A percentile compares a stretch with the other conserved stretches of the same genome.
These are phyloP conservation scores for Piprites chloris DNA, from an alignment of 2,113 vertebrate genomes.

Conservation along the genomic window DNA sequence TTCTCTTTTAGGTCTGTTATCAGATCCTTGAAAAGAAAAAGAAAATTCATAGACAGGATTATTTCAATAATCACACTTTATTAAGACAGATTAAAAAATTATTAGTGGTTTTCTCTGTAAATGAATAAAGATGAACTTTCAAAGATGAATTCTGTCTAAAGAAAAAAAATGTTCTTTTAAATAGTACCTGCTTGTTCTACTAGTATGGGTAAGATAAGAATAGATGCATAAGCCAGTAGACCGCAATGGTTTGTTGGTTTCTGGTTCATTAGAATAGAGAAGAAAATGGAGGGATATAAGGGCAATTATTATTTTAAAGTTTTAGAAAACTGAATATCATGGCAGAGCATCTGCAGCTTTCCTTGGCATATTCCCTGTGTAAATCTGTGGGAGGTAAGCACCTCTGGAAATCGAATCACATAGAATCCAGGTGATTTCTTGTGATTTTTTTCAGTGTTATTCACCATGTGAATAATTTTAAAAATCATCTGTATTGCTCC, in stretches of 20 bases:
- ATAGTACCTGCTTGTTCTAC: neutral
- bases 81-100: neutral
- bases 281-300: neutral
- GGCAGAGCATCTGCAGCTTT: neutral
- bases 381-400: neutral
- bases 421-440: neutral
- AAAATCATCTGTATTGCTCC: neutral
- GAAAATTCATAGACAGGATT: neutral
- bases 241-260: neutral
- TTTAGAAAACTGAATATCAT: neutral
- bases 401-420: neutral
- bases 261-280: neutral
- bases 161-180: neutral
- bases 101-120: neutral
- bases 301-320: neutral
- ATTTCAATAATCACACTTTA: neutral
- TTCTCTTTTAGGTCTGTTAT: constrained; percentile 72
- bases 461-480: neutral
- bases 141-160: neutral
- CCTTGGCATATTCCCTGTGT: neutral
- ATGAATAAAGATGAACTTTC: neutral
- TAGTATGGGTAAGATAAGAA: neutral
- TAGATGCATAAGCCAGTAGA: neutral
- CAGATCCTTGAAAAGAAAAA: constrained; percentile 66
- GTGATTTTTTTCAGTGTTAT: neutral